Percentiles rank a stretch among this genome's conserved stretches.
Evolutionary conservation across 2,113 vertebrate species (phyloP).

Genomic region (Syngnathus scovelli): DNA sequence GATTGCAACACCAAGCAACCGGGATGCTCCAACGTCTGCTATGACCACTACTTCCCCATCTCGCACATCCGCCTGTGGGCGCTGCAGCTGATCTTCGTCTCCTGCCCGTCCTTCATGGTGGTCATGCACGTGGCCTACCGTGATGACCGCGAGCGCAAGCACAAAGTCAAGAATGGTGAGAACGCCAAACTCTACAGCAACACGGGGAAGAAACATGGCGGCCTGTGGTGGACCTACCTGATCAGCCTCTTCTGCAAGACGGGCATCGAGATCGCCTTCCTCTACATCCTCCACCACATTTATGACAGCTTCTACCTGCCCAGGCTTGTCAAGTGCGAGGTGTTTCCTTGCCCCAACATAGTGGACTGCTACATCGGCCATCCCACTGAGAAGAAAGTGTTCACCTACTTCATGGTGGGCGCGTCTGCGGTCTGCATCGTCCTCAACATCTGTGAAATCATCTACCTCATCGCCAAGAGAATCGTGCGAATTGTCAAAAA

Average conservation of each 20-base stretch:
- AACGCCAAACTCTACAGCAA: slow-evolving; percentile 60
- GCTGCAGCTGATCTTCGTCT: slow-evolving; percentile 75
- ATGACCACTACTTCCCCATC: slow-evolving; percentile 75
- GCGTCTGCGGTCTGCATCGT: slow-evolving; percentile 78
- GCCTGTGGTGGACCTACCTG: slow-evolving; percentile 76
- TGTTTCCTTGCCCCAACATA: slow-evolving; percentile 74
- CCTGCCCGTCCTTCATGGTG: slow-evolving; percentile 78
- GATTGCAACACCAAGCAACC: slow-evolving; percentile 83
- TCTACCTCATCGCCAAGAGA: slow-evolving; percentile 78
- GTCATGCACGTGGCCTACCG: slow-evolving; percentile 83
- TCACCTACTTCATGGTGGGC: slow-evolving; percentile 85
- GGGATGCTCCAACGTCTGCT: slow-evolving; percentile 81
- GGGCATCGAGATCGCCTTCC: slow-evolving; percentile 72
- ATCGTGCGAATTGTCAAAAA: slow-evolving; percentile 39
- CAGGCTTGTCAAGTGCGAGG: slow-evolving; percentile 73
- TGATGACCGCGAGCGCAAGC: slow-evolving; percentile 71
- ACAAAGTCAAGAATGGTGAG: slow-evolving; percentile 63
- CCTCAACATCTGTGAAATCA: slow-evolving; percentile 79
- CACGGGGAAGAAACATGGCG: slow-evolving; percentile 72
- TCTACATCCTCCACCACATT: slow-evolving; percentile 79
- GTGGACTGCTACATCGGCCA: slow-evolving; percentile 84
- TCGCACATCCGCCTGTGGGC: slow-evolving; percentile 77
- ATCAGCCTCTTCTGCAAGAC: slow-evolving; percentile 81
- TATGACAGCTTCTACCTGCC: slow-evolving; percentile 80
- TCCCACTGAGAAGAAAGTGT: slow-evolving; percentile 83